Percentiles rank a stretch among this genome's conserved stretches.
Evolutionary conservation across 2,888 invertebrate species (phyloP).

Genomic region (Syrphus vitripennis): DNA sequence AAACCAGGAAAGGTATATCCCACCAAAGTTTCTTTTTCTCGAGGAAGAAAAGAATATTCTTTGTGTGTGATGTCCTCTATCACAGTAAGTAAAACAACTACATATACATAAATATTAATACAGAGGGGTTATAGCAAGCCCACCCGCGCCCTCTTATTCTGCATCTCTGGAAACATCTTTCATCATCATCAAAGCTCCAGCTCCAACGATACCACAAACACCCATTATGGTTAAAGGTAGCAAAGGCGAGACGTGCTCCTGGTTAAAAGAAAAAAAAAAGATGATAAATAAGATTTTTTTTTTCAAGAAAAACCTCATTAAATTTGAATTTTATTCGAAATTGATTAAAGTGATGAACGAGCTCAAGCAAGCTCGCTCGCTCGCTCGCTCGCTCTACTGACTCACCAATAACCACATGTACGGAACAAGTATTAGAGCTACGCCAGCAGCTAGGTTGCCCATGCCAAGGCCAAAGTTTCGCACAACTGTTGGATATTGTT

Average conservation of each 20-base stretch:
- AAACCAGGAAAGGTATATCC: constrained; percentile 17
- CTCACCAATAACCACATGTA: constrained; percentile 90
- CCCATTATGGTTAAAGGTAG: constrained; percentile 83
- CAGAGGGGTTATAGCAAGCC: background rate
- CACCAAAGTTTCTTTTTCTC: constrained; percentile 23
- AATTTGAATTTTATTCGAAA: constrained; percentile 15
- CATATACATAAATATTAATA: background rate
- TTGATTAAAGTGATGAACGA: background rate
- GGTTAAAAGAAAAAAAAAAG: constrained; percentile 25
- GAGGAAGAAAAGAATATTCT: constrained; percentile 27
- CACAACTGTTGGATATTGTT: constrained; percentile 87
- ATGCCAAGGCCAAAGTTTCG: constrained; percentile 88
- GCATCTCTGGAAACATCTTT: constrained; percentile 77
- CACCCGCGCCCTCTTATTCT: constrained; percentile 4
- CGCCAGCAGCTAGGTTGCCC: constrained; percentile 88
- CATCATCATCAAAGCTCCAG: constrained; percentile 82
- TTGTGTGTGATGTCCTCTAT: constrained; percentile 44
- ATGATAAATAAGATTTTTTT: background rate
- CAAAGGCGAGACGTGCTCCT: constrained; percentile 81
- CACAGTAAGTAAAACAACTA: constrained; percentile 63
- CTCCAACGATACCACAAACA: constrained; percentile 82
- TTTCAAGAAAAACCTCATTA: background rate
- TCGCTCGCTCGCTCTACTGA: constrained; percentile 37
- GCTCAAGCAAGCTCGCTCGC: background rate
- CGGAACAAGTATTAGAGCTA: constrained; percentile 89